Percentiles rank a stretch among this genome's conserved stretches.
Evolutionary conservation across 2,113 vertebrate genomes (phyloP).

Genomic region (Camelus bactrianus): DNA sequence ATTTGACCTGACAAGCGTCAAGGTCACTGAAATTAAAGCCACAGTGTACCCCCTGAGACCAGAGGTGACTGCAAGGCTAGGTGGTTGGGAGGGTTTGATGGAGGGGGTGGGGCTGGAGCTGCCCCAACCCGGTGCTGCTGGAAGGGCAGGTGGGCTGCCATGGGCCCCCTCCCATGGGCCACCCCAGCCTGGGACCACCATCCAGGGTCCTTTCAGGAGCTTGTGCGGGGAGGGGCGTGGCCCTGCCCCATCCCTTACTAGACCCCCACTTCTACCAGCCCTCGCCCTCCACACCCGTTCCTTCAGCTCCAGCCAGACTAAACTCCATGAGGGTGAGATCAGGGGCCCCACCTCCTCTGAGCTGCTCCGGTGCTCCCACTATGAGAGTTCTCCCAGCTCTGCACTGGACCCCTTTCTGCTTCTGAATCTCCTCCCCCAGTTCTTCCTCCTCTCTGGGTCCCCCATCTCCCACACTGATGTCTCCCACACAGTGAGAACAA

Average conservation of each 20-base stretch:
- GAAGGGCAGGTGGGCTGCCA: not conserved
- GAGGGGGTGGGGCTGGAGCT: not conserved
- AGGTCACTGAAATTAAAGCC: constrained; percentile 42
- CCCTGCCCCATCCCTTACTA: not conserved
- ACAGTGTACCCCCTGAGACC: not conserved
- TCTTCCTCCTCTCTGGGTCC: not conserved
- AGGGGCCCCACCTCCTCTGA: not conserved
- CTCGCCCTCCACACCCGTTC: not conserved
- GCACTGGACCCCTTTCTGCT: not conserved
- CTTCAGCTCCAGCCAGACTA: not conserved
- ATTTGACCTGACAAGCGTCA: not conserved
- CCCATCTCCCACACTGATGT: accelerated
- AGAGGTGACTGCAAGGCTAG: not conserved
- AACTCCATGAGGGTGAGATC: not conserved
- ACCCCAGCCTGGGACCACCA: not conserved
- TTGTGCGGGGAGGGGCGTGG: not conserved
- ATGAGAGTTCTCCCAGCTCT: not conserved
- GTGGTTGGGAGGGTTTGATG: accelerated
- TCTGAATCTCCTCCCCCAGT: accelerated
- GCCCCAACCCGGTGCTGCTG: not conserved
- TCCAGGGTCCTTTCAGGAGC: not conserved
- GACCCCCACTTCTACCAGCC: not conserved
- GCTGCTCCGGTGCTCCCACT: not conserved
- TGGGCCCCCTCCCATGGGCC: not conserved
- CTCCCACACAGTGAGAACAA: not conserved